Evolutionary conservation across 2,888 invertebrate species (phyloP).

Genomic region (Malachius bipustulatus): DNA sequence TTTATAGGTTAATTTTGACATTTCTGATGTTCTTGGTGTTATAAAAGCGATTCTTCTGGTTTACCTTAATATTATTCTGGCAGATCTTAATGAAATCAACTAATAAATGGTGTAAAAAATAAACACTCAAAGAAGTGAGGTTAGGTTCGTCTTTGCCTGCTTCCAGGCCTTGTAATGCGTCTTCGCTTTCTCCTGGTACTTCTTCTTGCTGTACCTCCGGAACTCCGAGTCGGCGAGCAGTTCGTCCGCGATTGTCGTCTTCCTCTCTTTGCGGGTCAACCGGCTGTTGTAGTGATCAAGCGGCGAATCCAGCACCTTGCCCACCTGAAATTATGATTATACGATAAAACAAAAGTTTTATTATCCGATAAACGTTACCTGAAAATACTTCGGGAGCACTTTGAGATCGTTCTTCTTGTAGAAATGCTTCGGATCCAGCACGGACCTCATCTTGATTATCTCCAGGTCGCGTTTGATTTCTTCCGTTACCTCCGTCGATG

Average conservation of each 20-base stretch:
- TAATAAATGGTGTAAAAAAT: too few species aligned
- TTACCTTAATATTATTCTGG: too few species aligned
- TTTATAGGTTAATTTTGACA: too few species aligned
- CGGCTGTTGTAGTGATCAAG: constrained; percentile 79
- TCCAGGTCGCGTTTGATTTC: constrained; percentile 80
- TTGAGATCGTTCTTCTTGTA: constrained; percentile 87
- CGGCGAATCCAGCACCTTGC: constrained; percentile 71
- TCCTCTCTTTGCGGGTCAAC: constrained; percentile 74
- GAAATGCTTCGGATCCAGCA: constrained; percentile 83
- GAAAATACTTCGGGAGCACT: constrained; percentile 85
- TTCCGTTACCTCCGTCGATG: constrained; percentile 79
- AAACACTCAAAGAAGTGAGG: too few species aligned
- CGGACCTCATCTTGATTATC: constrained; percentile 85
- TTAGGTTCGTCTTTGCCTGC: constrained; percentile 55
- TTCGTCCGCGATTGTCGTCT: constrained; percentile 86
- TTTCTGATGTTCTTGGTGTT: too few species aligned
- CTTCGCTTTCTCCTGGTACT: constrained; percentile 60
- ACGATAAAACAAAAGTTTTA: too few species aligned
- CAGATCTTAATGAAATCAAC: too few species aligned
- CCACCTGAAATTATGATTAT: too few species aligned
- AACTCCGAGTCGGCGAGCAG: constrained; percentile 81
- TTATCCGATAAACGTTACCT: too few species aligned
- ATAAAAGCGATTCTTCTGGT: too few species aligned
- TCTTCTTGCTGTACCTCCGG: constrained; percentile 66
- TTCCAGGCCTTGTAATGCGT: constrained; percentile 55